A percentile compares a stretch with the other conserved stretches of the same genome.
Conservation (phyloP, 1,140 invertebrate species). For the Zaprionus ghesquierei region DNA sequence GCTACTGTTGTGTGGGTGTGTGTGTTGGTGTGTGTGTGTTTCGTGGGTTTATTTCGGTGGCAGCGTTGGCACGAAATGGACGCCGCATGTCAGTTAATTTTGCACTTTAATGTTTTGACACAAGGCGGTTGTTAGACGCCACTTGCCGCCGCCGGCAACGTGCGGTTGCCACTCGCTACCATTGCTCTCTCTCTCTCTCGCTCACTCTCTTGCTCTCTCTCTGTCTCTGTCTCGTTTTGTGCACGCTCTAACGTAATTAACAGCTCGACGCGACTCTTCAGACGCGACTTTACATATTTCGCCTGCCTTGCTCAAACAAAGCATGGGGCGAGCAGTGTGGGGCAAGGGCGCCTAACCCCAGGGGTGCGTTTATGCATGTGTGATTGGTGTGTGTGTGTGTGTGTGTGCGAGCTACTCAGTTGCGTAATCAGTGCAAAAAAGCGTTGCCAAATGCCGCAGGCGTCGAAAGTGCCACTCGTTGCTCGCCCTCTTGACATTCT, state of each 20-base stretch:
- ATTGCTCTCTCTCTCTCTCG: background rate
- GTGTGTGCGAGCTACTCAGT: conserved; percentile 14
- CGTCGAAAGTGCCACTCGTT: conserved; percentile 46
- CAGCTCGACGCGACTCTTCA: conserved; percentile 43
- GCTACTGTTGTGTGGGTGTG: background rate
- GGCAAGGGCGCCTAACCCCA: conserved; percentile 14
- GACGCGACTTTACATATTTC: conserved; percentile 50
- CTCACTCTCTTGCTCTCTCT: background rate
- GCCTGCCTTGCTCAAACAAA: conserved; percentile 1
- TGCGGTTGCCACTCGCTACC: background rate
- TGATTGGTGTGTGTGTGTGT: conserved; percentile 2
- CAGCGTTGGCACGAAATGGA: conserved; percentile 35
- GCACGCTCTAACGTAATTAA: conserved; percentile 56
- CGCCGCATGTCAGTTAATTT: conserved; percentile 55
- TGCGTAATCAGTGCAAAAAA: conserved; percentile 46
- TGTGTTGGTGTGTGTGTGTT: background rate
- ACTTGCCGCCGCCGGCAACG: conserved; percentile 25
- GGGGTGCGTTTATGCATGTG: conserved; percentile 43
- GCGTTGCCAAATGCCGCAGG: conserved; percentile 39
- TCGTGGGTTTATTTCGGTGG: conserved; percentile 1
- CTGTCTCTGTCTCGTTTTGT: background rate
- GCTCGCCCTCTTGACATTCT: conserved; percentile 34
- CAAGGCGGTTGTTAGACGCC: conserved; percentile 51
- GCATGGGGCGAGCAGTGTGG: background rate
- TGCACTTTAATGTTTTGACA: conserved; percentile 58